phyloP scores from a whole-genome alignment of 2,113 vertebrate genomes.

The Odontophorus gujanensis region DNA sequence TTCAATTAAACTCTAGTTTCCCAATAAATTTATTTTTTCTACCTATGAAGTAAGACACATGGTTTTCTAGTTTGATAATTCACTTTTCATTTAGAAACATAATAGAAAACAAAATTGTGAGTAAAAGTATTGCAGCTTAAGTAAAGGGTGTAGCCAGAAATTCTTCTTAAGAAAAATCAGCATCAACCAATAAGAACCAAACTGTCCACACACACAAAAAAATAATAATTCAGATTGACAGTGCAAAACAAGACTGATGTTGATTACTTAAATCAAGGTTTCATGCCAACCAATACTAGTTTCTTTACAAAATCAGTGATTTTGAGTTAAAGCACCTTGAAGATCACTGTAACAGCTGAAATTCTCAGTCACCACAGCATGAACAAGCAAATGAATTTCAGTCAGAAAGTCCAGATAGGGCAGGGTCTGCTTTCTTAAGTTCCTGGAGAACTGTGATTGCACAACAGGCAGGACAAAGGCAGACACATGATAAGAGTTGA shows the following conservation, averaged over 20 bases:
- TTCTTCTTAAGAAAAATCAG: not conserved
- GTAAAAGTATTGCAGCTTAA: not conserved
- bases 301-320: not conserved
- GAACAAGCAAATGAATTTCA: not conserved
- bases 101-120: not conserved
- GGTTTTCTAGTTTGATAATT: not conserved
- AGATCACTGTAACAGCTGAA: not conserved
- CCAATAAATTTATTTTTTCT: not conserved
- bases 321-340: not conserved
- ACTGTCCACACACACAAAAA: not conserved
- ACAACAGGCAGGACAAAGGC: not conserved
- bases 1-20: not conserved
- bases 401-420: not conserved
- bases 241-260: not conserved
- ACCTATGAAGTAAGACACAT: not conserved
- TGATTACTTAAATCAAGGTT: not conserved
- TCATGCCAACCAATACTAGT: not conserved
- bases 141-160: not conserved
- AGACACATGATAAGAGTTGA: not conserved
- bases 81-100: not conserved
- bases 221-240: not conserved
- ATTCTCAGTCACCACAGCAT: not conserved
- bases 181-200: not conserved
- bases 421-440: not conserved
- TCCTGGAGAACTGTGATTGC: not conserved